Percentiles rank a stretch among this genome's conserved stretches.
These are phyloP conservation scores for Scaptodrosophila lebanonensis DNA, from an alignment of 1,140 invertebrate genomes.

Conservation along the genomic window DNA sequence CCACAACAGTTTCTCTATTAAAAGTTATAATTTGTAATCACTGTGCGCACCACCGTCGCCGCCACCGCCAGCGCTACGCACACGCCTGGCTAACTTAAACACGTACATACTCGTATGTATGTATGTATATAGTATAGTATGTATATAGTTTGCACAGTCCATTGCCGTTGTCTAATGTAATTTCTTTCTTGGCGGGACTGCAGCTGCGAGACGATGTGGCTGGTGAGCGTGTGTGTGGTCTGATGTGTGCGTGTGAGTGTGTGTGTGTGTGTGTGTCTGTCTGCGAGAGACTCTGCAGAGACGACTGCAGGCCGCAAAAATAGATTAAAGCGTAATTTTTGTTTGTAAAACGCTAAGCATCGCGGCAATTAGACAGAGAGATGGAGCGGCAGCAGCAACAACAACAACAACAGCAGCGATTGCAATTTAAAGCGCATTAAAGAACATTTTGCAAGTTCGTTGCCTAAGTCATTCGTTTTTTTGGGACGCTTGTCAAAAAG, in stretches of 20 bases:
- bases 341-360: constrained; percentile 65
- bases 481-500: constrained; percentile 18
- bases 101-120: too few species aligned
- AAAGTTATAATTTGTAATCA: too few species aligned
- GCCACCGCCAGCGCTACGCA: too few species aligned
- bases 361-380: constrained; percentile 45
- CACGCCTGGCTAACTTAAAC: too few species aligned
- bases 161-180: constrained; percentile 73
- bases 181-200: constrained; percentile 53
- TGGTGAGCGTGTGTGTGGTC: constrained; percentile 4
- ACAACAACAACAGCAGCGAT: background rate
- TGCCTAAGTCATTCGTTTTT: constrained; percentile 53
- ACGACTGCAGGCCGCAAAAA: constrained; percentile 42
- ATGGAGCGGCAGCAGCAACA: constrained; percentile 1
- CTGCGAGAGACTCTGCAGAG: background rate
- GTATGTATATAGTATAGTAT: too few species aligned
- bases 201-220: constrained; percentile 53
- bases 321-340: constrained; percentile 75
- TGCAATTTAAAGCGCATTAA: constrained; percentile 73
- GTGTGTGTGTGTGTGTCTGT: constrained; percentile 1
- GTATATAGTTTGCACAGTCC: too few species aligned
- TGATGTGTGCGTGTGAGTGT: background rate
- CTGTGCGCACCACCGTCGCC: too few species aligned
- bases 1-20: too few species aligned
- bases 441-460: constrained; percentile 65